phyloP scores from a whole-genome alignment of 35 echinoderm and acorn worm genomes.

The Heliocidaris erythrogramma region DNA sequence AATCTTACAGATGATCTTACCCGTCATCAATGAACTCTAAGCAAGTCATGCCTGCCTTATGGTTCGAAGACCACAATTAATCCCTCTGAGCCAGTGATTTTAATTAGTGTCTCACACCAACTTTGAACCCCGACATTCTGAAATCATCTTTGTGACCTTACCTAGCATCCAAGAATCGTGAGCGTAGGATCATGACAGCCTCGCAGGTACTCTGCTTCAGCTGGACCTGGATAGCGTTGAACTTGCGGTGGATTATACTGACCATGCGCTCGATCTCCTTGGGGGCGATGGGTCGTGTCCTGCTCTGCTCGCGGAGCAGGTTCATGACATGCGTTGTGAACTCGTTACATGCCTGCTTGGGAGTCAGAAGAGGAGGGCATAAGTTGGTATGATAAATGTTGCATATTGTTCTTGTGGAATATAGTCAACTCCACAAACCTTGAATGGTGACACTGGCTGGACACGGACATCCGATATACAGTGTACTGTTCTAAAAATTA shows the following conservation, averaged over 20 bases:
- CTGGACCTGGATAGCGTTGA: slow-evolving; percentile 99
- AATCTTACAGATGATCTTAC: no score
- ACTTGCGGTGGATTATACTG: slow-evolving; percentile 98
- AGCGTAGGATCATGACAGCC: slow-evolving; percentile 98
- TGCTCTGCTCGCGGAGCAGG: slow-evolving; percentile 97
- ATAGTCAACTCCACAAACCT: background rate
- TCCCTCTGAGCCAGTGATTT: background rate
- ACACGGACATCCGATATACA: no score
- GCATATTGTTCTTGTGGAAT: background rate
- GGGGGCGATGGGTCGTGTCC: slow-evolving; percentile 98
- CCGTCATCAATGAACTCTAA: no score
- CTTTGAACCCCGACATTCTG: background rate
- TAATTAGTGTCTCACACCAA: background rate
- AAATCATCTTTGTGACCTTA: background rate
- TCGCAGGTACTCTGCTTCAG: slow-evolving; percentile 99
- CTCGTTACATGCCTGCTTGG: slow-evolving; percentile 96
- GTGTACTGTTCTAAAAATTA: no score
- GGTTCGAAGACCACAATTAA: background rate
- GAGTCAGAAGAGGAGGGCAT: slow-evolving; percentile 30
- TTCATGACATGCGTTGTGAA: slow-evolving; percentile 99
- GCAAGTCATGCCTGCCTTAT: background rate
- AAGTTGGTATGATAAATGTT: slow-evolving; percentile 30
- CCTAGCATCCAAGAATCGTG: slow-evolving; percentile 98
- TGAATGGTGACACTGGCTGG: no score
- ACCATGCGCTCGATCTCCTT: slow-evolving; percentile 99